phyloP scores from a whole-genome alignment of 2,113 vertebrate species.

The Cygnus atratus region DNA sequence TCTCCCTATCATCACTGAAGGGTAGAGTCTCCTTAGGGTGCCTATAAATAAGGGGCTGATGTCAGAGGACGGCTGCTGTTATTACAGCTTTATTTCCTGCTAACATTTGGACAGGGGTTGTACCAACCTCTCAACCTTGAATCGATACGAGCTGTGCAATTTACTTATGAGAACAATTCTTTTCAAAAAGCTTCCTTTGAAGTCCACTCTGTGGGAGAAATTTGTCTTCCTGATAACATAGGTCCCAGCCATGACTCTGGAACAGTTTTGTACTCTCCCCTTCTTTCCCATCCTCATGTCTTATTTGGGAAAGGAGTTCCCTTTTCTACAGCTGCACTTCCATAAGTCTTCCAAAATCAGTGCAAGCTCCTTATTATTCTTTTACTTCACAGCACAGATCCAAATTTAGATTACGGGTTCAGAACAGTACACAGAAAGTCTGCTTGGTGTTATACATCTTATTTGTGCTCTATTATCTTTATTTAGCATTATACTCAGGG shows the following conservation, averaged over 20 bases:
- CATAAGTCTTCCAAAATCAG: neutral
- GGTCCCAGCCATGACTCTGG: neutral
- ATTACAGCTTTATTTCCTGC: constrained; percentile 60
- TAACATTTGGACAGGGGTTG: constrained; percentile 36
- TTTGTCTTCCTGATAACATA: constrained; percentile 29
- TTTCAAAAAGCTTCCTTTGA: constrained; percentile 43
- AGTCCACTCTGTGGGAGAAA: constrained; percentile 44
- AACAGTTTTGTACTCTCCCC: neutral
- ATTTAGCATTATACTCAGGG: neutral
- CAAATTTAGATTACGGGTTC: neutral
- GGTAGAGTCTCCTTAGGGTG: constrained; percentile 4
- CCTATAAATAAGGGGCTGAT: constrained; percentile 50
- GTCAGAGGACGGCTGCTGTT: constrained; percentile 44
- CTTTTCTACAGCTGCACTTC: neutral
- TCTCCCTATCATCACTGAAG: neutral
- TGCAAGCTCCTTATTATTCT: neutral
- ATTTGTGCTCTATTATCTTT: neutral
- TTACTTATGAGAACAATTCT: constrained; percentile 45
- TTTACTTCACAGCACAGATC: neutral
- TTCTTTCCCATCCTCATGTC: neutral
- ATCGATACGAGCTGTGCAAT: constrained; percentile 28
- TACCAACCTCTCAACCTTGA: constrained; percentile 40
- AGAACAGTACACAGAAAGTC: neutral
- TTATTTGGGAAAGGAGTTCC: neutral
- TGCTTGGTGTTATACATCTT: neutral